These are phyloP conservation scores for Hormaphis cornu DNA, from an alignment of 1,140 invertebrate species.

Conservation along the genomic window DNA sequence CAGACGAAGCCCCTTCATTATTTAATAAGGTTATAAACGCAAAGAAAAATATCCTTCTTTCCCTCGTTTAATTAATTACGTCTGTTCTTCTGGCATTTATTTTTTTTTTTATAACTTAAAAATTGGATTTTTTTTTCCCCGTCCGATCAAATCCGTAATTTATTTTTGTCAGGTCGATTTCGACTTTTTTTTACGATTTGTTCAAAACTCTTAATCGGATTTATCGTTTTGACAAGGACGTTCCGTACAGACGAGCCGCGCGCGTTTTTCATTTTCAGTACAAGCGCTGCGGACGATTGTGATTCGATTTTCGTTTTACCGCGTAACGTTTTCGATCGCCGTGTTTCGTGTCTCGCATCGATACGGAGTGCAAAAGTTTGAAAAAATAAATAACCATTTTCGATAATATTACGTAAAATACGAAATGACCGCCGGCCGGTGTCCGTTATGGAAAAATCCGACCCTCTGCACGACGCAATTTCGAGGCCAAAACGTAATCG, in stretches of 20 bases:
- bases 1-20: constrained; percentile 27
- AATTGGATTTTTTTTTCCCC: constrained; percentile 13
- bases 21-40: constrained; percentile 33
- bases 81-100: constrained; percentile 25
- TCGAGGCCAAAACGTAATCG: background rate
- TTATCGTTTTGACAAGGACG: constrained; percentile 21
- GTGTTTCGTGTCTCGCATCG: background rate
- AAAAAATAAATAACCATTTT: background rate
- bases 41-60: constrained; percentile 31
- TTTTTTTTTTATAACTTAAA: constrained; percentile 3
- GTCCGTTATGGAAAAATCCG: background rate
- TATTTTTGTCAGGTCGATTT: constrained; percentile 33
- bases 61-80: constrained; percentile 32
- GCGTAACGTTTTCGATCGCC: too few species aligned
- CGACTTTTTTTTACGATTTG: constrained; percentile 21
- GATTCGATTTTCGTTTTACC: too few species aligned
- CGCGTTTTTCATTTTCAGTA: background rate
- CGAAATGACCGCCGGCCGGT: background rate
- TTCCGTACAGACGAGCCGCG: background rate
- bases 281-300: background rate
- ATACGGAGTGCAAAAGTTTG: background rate
- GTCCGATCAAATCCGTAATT: constrained; percentile 14
- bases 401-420: background rate
- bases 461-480: background rate
- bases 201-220: constrained; percentile 33